Evolutionary conservation across 2,888 invertebrate genomes (phyloP).

Genomic region (Limenitis arthemis): DNA sequence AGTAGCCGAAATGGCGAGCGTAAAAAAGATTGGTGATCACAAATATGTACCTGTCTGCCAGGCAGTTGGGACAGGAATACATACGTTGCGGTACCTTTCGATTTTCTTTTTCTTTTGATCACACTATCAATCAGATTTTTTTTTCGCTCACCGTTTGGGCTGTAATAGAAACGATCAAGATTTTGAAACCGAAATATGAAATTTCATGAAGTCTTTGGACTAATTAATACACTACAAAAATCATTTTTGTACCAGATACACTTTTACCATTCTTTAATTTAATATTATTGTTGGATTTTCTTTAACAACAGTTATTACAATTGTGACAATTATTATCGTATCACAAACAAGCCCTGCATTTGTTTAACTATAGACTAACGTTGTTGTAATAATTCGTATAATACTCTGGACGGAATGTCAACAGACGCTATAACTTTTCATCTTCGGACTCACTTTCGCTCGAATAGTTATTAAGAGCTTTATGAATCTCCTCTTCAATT

Average conservation of each 20-base stretch:
- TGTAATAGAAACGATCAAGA: too few species aligned
- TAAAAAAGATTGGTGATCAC: too few species aligned
- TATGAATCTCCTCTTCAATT: conserved; percentile 57
- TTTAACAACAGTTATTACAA: conserved; percentile 17
- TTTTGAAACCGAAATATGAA: conserved; percentile 15
- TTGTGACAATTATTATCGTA: conserved; percentile 47
- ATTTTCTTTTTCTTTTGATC: too few species aligned
- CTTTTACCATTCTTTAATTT: not conserved
- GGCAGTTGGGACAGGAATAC: too few species aligned
- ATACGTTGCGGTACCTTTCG: too few species aligned
- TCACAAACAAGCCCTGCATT: conserved; percentile 52
- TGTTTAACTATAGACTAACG: conserved; percentile 28
- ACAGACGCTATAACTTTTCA: conserved; percentile 53
- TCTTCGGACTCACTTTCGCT: conserved; percentile 61
- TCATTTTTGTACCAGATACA: conserved; percentile 10
- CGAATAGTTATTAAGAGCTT: conserved; percentile 46
- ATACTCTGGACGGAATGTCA: conserved; percentile 41
- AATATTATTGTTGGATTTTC: not conserved
- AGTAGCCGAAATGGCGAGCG: conserved; percentile 4
- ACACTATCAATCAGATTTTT: too few species aligned
- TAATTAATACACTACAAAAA: conserved; percentile 24
- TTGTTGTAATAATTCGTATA: conserved; percentile 41
- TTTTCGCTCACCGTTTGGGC: too few species aligned
- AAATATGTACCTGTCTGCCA: too few species aligned
- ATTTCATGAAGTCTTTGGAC: conserved; percentile 32